A percentile compares a stretch with the other conserved stretches of the same genome.
Conservation (phyloP, 2,888 invertebrate species). For the Polia nebulosa region DNA sequence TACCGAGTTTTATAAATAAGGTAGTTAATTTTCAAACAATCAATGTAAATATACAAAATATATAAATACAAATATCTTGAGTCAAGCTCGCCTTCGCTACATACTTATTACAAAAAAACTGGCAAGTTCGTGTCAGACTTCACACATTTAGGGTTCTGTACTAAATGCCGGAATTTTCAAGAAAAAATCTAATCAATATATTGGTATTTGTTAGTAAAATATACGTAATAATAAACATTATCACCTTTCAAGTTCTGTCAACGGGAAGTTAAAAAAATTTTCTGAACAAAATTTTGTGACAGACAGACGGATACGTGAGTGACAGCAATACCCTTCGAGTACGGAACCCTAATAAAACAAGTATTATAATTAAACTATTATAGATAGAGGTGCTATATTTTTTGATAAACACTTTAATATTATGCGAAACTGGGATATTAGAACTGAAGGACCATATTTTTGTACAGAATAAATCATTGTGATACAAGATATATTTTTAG, state of each 20-base stretch:
- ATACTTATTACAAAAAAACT: conserved; percentile 29
- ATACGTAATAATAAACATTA: too few relatives aligned
- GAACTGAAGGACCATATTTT: conserved; percentile 80
- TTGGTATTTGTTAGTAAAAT: too few relatives aligned
- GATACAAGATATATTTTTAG: conserved; percentile 87
- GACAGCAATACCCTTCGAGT: too few relatives aligned
- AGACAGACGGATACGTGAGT: too few relatives aligned
- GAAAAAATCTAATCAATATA: too few relatives aligned
- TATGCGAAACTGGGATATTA: conserved; percentile 69
- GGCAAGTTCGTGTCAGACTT: too few relatives aligned
- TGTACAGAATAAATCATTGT: conserved; percentile 78
- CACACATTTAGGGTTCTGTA: too few relatives aligned
- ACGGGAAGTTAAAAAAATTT: too few relatives aligned
- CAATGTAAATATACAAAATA: conserved; percentile 28
- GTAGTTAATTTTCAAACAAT: neutral
- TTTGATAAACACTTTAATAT: conserved; percentile 58
- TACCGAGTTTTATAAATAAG: too few relatives aligned
- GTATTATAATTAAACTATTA: conserved; percentile 70
- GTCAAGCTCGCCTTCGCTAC: conserved; percentile 1
- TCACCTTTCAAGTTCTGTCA: too few relatives aligned
- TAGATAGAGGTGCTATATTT: conserved; percentile 75
- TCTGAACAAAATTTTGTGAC: too few relatives aligned
- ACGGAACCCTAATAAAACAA: conserved; percentile 61
- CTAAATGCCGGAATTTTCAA: too few relatives aligned
- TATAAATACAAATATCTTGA: neutral